These are phyloP conservation scores for Bombus fervidus DNA, from an alignment of 1,140 invertebrate species.

Conservation along the genomic window DNA sequence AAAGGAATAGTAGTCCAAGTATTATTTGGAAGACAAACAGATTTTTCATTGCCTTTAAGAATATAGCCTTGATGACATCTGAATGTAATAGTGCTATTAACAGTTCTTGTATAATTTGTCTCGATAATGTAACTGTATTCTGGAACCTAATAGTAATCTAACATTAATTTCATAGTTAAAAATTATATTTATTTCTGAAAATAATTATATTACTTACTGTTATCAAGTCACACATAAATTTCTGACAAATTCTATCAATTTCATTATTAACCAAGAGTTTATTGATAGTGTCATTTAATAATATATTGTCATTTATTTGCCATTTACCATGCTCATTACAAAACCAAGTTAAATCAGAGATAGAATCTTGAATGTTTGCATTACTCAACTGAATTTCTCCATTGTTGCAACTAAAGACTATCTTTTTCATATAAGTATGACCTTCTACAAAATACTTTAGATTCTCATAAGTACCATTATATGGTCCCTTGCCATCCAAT, in stretches of 20 bases:
- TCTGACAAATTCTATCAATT: conserved; percentile 53
- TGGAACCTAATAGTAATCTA: conserved; percentile 63
- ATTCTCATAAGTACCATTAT: conserved; percentile 35
- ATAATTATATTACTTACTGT: conserved; percentile 27
- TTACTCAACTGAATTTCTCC: conserved; percentile 29
- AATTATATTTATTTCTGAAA: neutral
- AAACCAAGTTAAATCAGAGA: conserved; percentile 66
- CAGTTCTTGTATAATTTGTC: conserved; percentile 50
- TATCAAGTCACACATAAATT: conserved; percentile 14
- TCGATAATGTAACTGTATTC: conserved; percentile 76
- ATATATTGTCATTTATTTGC: conserved; percentile 44
- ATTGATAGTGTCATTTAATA: conserved; percentile 20
- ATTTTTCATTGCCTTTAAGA: conserved; percentile 73
- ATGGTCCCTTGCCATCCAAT: neutral
- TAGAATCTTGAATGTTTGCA: neutral
- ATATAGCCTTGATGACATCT: conserved; percentile 80
- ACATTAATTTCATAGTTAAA: neutral
- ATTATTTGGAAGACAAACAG: conserved; percentile 78
- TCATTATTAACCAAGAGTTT: conserved; percentile 33
- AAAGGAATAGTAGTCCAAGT: conserved; percentile 79
- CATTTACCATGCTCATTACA: conserved; percentile 67
- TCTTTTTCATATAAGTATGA: conserved; percentile 55
- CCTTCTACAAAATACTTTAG: conserved; percentile 57
- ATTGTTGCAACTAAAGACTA: conserved; percentile 64
- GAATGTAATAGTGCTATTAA: conserved; percentile 72